Conservation (phyloP, 2,113 vertebrate genomes). For the Otis tarda region DNA sequence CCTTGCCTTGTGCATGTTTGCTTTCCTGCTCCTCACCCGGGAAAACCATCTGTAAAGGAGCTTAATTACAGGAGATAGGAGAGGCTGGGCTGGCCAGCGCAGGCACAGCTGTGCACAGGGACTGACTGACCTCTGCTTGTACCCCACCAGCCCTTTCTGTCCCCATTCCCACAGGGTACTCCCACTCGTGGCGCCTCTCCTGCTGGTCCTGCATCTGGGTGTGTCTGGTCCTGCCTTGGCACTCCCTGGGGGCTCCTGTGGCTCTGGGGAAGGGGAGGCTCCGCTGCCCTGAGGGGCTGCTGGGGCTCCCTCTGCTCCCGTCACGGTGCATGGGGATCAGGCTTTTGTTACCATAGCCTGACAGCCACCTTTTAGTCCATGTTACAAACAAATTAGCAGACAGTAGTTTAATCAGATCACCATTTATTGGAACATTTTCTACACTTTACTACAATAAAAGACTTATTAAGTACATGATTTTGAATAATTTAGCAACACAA, state of each 20-base stretch:
- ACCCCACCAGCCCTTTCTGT: neutral
- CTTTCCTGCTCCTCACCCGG: fast-evolving
- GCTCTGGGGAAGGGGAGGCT: fast-evolving
- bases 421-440: neutral
- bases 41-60: neutral
- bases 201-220: fast-evolving
- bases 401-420: neutral
- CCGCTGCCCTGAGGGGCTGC: neutral
- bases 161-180: fast-evolving
- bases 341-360: neutral
- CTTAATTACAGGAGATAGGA: neutral
- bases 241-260: fast-evolving
- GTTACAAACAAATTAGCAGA: neutral
- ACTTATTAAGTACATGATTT: neutral
- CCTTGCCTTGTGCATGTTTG: neutral
- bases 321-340: fast-evolving
- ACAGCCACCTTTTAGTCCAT: neutral
- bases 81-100: fast-evolving
- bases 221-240: fast-evolving
- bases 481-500: conserved; percentile 14
- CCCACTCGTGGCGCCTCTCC: fast-evolving
- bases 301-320: fast-evolving
- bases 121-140: neutral
- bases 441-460: neutral
- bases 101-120: no score